phyloP scores from a whole-genome alignment of 2,113 vertebrate species.

The Elephantulus edwardii region DNA sequence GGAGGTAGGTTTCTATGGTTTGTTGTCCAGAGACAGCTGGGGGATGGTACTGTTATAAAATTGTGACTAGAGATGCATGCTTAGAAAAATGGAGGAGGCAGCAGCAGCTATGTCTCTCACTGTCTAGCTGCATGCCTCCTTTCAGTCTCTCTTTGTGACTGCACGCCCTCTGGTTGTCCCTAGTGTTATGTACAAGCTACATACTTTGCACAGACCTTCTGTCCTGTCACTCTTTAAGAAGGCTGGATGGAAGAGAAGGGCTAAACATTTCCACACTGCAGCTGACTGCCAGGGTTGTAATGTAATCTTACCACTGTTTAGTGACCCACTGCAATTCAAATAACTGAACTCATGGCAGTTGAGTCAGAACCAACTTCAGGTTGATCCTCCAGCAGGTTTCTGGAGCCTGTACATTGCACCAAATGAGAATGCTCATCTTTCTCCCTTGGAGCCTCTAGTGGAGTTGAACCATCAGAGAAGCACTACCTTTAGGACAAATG shows the following conservation, averaged over 20 bases:
- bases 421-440: too few relatives aligned
- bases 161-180: not conserved
- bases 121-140: not conserved
- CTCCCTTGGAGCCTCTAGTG: too few relatives aligned
- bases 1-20: too few relatives aligned
- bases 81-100: not conserved
- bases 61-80: not conserved
- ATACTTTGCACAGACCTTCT: not conserved
- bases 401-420: too few relatives aligned
- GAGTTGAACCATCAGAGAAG: too few relatives aligned
- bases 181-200: not conserved
- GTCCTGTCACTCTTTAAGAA: not conserved
- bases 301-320: not conserved
- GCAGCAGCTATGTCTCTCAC: not conserved
- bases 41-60: not conserved
- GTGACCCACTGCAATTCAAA: too few relatives aligned
- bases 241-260: not conserved
- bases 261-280: not conserved
- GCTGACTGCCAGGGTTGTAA: not conserved
- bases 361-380: too few relatives aligned
- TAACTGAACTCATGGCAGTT: too few relatives aligned
- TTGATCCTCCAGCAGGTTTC: too few relatives aligned
- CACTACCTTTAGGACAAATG: too few relatives aligned
- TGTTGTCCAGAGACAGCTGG: rapidly evolving
- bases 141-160: too few relatives aligned